Evolutionary conservation across 2,888 invertebrate genomes (phyloP).

Genomic region (Trissoscelio sp.): DNA sequence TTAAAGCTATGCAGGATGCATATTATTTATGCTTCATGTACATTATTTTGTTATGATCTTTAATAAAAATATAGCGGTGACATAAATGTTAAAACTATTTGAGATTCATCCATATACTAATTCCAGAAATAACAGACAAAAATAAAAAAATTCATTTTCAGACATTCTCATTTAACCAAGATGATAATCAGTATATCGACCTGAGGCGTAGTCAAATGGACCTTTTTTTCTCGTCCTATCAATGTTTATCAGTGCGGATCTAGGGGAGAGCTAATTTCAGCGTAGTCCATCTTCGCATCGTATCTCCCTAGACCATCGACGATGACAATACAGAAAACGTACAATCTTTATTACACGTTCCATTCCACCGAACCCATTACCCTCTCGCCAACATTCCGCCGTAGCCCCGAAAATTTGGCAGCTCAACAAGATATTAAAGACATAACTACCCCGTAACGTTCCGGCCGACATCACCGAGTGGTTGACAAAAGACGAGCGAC

Average conservation of each 20-base stretch:
- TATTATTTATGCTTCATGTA: too few species aligned
- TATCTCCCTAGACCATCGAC: slow-evolving; percentile 9
- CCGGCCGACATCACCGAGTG: slow-evolving; percentile 20
- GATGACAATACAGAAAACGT: slow-evolving; percentile 40
- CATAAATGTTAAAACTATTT: too few species aligned
- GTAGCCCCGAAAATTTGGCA: slow-evolving; percentile 45
- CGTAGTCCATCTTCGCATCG: slow-evolving; percentile 32
- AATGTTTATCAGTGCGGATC: slow-evolving; percentile 45
- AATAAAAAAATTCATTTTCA: slow-evolving; percentile 1
- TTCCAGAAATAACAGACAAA: too few species aligned
- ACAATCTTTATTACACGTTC: slow-evolving; percentile 56
- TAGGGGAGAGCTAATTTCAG: slow-evolving; percentile 37
- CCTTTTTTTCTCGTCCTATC: slow-evolving; percentile 22
- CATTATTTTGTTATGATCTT: too few species aligned
- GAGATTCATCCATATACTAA: too few species aligned
- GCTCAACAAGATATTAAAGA: slow-evolving; percentile 58
- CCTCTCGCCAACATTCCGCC: slow-evolving; percentile 24
- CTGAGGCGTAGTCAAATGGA: slow-evolving; percentile 4
- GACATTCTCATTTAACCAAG: slow-evolving; percentile 17
- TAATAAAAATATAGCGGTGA: too few species aligned
- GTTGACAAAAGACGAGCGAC: slow-evolving; percentile 51
- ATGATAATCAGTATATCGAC: slow-evolving; percentile 25
- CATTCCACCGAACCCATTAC: slow-evolving; percentile 46
- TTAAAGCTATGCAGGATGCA: too few species aligned
- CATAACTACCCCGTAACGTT: slow-evolving; percentile 52